Evolutionary conservation across 2,113 vertebrate genomes (phyloP).

Genomic region (Nipponia nippon): DNA sequence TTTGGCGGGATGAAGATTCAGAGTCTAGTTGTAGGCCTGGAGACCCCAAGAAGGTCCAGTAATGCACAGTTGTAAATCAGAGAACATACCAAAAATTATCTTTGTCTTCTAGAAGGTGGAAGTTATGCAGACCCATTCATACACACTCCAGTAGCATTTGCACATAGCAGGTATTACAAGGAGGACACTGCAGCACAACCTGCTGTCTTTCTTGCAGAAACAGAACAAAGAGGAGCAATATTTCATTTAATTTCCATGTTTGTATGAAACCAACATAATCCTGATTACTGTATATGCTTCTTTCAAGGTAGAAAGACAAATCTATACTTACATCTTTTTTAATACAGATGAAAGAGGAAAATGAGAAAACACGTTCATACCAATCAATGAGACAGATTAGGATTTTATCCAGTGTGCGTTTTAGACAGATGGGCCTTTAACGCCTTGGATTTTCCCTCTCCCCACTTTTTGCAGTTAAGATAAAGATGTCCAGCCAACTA

Average conservation of each 20-base stretch:
- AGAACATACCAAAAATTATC: not conserved
- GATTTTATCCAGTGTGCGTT: not conserved
- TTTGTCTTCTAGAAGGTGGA: not conserved
- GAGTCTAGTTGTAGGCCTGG: not conserved
- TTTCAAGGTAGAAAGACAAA: not conserved
- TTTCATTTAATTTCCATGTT: not conserved
- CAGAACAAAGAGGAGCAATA: not conserved
- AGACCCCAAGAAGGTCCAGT: not conserved
- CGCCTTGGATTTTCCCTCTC: not conserved
- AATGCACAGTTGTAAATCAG: not conserved
- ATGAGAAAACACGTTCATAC: not conserved
- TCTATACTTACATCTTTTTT: not conserved
- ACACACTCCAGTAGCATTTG: not conserved
- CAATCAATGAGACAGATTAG: not conserved
- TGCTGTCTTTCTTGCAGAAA: not conserved
- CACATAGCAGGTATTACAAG: not conserved
- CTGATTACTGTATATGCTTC: not conserved
- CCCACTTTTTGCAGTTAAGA: not conserved
- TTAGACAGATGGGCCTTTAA: not conserved
- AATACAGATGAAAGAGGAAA: not conserved
- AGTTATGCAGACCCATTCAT: not conserved
- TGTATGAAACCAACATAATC: not conserved
- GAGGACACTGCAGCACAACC: not conserved
- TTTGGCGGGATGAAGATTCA: not conserved
- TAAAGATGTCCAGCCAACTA: not conserved